Conservation (phyloP, 1,140 invertebrate genomes). For the Holcopasites calliopsidis region DNA sequence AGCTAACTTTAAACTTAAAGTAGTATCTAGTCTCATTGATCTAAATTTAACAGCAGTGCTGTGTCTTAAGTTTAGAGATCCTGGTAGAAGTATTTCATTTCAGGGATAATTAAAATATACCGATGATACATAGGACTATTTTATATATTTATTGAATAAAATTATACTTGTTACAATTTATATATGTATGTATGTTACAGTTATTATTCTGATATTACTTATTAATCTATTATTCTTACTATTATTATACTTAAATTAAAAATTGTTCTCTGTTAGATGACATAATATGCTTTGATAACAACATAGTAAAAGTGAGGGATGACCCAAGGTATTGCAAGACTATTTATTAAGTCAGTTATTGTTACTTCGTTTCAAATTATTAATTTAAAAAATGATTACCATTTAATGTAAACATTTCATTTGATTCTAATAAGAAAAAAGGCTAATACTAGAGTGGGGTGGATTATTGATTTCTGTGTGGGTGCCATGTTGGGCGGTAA, state of each 20-base stretch:
- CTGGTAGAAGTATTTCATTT: slow-evolving; percentile 59
- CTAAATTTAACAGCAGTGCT: slow-evolving; percentile 76
- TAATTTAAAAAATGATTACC: too few relatives aligned
- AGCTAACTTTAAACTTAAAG: slow-evolving; percentile 79
- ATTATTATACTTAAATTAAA: too few relatives aligned
- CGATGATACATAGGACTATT: not conserved
- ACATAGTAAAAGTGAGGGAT: not conserved
- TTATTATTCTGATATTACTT: not conserved
- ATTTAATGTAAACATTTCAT: slow-evolving; percentile 50
- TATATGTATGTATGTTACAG: too few relatives aligned
- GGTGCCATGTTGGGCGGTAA: slow-evolving; percentile 70
- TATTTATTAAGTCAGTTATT: not conserved
- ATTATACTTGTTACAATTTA: too few relatives aligned
- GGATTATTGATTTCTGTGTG: slow-evolving; percentile 77
- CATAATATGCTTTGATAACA: not conserved
- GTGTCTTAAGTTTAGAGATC: slow-evolving; percentile 69
- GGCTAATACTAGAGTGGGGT: slow-evolving; percentile 65
- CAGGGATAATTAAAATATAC: slow-evolving; percentile 36
- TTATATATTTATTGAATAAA: not conserved
- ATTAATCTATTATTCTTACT: too few relatives aligned
- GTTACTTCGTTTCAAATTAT: too few relatives aligned
- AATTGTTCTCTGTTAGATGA: not conserved
- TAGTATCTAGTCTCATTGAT: slow-evolving; percentile 73
- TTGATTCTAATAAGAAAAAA: slow-evolving; percentile 47
- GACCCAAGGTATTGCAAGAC: not conserved